These are phyloP conservation scores for Luidia sarsii DNA, from an alignment of 53 echinoderm and acorn worm species.

Conservation along the genomic window DNA sequence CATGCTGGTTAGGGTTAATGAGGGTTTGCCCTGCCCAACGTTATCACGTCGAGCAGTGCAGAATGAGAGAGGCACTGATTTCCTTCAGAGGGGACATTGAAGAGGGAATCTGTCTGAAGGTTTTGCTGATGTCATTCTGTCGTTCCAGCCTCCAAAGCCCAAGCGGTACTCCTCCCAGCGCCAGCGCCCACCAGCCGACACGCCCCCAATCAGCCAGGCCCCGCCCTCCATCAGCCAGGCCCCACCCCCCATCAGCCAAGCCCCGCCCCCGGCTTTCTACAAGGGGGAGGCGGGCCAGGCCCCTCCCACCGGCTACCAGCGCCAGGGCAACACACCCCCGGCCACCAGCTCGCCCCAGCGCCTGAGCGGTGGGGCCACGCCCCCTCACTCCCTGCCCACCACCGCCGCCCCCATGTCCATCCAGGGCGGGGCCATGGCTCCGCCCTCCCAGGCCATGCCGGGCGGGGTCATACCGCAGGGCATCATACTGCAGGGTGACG, in stretches of 20 bases:
- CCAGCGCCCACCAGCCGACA: conserved; percentile 57
- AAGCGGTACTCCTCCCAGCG: conserved; percentile 95
- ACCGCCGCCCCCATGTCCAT: not conserved
- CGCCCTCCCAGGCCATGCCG: conserved; percentile 9
- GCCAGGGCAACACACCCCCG: conserved; percentile 18
- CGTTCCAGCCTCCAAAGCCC: conserved; percentile 59
- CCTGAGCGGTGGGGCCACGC: not conserved
- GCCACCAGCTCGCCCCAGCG: conserved; percentile 28
- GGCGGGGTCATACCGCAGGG: conserved; percentile 58
- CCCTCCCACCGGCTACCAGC: conserved; percentile 14
- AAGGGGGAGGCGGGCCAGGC: not conserved
- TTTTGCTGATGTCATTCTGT: too few relatives aligned
- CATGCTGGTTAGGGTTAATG: too few relatives aligned
- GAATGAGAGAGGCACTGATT: not conserved
- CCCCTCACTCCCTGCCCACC: conserved; percentile 1
- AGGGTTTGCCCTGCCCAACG: not conserved
- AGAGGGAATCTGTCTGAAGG: too few relatives aligned
- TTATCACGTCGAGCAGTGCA: too few relatives aligned
- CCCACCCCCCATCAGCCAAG: conserved; percentile 13
- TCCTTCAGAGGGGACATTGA: too few relatives aligned
- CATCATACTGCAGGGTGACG: conserved; percentile 63
- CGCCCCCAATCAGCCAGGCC: conserved; percentile 21
- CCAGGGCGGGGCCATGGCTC: conserved; percentile 34
- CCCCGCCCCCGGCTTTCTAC: conserved; percentile 33
- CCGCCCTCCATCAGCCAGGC: conserved; percentile 12